phyloP scores from a whole-genome alignment of 2,888 invertebrate species.

The Nasonovia ribisnigri region DNA sequence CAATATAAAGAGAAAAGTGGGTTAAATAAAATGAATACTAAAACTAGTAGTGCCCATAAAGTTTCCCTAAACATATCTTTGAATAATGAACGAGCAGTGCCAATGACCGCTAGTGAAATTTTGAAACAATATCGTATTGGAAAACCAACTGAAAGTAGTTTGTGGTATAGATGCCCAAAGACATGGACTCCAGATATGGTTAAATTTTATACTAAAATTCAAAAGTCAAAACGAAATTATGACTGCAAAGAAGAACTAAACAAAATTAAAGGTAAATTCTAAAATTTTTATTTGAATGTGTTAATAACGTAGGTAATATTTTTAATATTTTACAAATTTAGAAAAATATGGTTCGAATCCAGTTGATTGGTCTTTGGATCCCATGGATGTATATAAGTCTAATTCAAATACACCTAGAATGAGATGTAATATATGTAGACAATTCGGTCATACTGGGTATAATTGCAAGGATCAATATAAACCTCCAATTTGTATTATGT shows the following conservation, averaged over 20 bases:
- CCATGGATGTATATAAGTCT: constrained; percentile 51
- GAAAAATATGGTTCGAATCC: constrained; percentile 53
- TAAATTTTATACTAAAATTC: constrained; percentile 60
- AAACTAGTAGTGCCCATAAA: constrained; percentile 2
- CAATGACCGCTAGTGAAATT: constrained; percentile 42
- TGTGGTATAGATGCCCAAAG: constrained; percentile 57
- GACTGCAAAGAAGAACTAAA: constrained; percentile 47
- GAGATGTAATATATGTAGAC: constrained; percentile 47
- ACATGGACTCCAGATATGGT: constrained; percentile 62
- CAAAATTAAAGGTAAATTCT: constrained; percentile 58
- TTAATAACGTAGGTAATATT: neutral
- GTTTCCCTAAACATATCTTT: constrained; percentile 45
- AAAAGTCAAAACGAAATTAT: constrained; percentile 62
- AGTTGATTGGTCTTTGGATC: constrained; percentile 26
- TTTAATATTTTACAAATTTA: constrained; percentile 5
- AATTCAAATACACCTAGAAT: constrained; percentile 11
- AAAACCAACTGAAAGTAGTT: constrained; percentile 40
- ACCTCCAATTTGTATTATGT: constrained; percentile 58
- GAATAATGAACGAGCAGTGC: constrained; percentile 33
- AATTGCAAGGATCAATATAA: constrained; percentile 52
- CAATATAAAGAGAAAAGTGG: constrained; percentile 57
- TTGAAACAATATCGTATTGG: constrained; percentile 60
- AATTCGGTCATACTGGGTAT: constrained; percentile 40
- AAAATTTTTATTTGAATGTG: neutral
- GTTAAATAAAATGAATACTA: constrained; percentile 28